Evolutionary conservation across 2,888 invertebrate genomes (phyloP).

Genomic region (Andrena bucephala): DNA sequence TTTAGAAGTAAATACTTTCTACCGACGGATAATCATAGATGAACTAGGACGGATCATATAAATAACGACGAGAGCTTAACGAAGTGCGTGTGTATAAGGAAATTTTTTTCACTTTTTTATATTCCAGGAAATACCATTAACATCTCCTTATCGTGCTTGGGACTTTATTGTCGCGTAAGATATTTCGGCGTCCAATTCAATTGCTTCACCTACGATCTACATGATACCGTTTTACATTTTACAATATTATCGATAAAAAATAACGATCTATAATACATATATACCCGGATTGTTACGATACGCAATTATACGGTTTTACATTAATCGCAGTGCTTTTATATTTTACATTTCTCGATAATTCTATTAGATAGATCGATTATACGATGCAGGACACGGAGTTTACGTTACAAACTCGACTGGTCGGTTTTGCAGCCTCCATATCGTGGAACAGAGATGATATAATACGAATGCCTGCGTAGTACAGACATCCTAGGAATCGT

Average conservation of each 20-base stretch:
- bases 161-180: slow-evolving; percentile 44
- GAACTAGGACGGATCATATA: slow-evolving; percentile 69
- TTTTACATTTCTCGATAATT: slow-evolving; percentile 52
- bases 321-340: slow-evolving; percentile 48
- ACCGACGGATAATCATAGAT: slow-evolving; percentile 73
- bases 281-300: slow-evolving; percentile 57
- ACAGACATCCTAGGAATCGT: slow-evolving; percentile 69
- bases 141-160: slow-evolving; percentile 42
- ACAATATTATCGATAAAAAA: slow-evolving; percentile 44
- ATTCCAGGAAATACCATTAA: slow-evolving; percentile 46
- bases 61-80: slow-evolving; percentile 73
- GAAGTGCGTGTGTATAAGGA: slow-evolving; percentile 41
- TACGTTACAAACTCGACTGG: slow-evolving; percentile 74
- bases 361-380: slow-evolving; percentile 60
- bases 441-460: slow-evolving; percentile 67
- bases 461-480: slow-evolving; percentile 71
- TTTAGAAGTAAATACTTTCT: slow-evolving; percentile 76
- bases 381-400: slow-evolving; percentile 69
- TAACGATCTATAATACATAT: slow-evolving; percentile 51
- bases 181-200: slow-evolving; percentile 56
- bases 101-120: slow-evolving; percentile 60
- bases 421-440: slow-evolving; percentile 73
- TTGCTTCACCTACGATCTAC: slow-evolving; percentile 40
- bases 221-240: slow-evolving; percentile 62
- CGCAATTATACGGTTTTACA: slow-evolving; percentile 56